Percentiles rank a stretch among this genome's conserved stretches.
Evolutionary conservation across 2,797 vertebrate genomes (phyloP).

Genomic region (Pipistrellus nathusii): DNA sequence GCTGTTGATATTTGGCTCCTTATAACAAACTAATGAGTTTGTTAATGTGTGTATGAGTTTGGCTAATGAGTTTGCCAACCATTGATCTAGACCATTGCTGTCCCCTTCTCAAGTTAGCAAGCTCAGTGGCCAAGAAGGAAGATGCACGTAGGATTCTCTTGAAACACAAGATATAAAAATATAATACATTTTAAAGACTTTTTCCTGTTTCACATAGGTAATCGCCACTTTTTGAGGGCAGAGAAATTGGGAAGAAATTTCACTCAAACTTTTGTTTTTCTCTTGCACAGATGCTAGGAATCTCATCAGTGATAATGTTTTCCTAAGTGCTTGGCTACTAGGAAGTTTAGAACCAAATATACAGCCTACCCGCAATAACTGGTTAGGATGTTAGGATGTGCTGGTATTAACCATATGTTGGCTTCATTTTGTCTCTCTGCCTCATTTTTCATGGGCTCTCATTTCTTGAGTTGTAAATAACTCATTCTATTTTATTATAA

Average conservation of each 20-base stretch:
- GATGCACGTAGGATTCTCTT: neutral
- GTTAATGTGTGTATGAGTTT: no score
- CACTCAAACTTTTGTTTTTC: neutral
- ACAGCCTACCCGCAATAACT: neutral
- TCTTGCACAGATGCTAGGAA: neutral
- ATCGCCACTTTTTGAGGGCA: neutral
- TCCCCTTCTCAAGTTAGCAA: neutral
- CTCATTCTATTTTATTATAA: neutral
- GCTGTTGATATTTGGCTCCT: no score
- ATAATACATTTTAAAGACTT: neutral
- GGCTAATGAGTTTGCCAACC: no score
- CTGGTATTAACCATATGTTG: neutral
- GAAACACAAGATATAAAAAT: neutral
- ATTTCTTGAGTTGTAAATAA: neutral
- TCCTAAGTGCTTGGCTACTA: neutral
- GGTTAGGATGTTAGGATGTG: neutral
- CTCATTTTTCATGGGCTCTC: neutral
- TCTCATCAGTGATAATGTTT: neutral
- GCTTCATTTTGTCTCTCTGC: neutral
- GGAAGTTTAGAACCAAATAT: neutral
- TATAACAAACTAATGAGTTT: no score
- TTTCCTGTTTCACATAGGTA: neutral
- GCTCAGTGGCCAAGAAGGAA: neutral
- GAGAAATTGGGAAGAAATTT: constrained; percentile 4
- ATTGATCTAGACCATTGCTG: neutral